Evolutionary conservation across 2,888 invertebrate species (phyloP).

Genomic region (Nymphalis c-album): DNA sequence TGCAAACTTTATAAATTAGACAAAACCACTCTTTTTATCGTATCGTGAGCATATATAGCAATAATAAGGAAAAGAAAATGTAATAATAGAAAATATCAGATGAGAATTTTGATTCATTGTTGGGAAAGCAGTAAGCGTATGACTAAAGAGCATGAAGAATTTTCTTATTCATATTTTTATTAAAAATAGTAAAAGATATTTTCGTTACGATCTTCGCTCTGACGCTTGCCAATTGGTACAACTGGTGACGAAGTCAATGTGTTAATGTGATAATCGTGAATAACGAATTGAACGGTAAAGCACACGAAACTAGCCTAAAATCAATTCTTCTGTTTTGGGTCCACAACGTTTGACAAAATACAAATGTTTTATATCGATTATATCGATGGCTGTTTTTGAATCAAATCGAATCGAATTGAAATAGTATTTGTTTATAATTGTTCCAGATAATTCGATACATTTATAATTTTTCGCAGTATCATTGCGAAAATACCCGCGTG

Average conservation of each 20-base stretch:
- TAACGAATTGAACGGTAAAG: slow-evolving; percentile 23
- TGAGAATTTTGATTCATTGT: neutral
- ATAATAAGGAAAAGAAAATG: too few species aligned
- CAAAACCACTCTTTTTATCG: too few species aligned
- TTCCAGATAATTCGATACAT: neutral
- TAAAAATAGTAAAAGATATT: slow-evolving; percentile 32
- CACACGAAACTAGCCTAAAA: neutral
- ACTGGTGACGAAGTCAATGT: slow-evolving; percentile 29
- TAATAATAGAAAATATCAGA: neutral
- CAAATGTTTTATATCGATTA: too few species aligned
- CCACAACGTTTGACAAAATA: neutral
- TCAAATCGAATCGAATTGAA: too few species aligned
- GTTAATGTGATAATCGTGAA: slow-evolving; percentile 10
- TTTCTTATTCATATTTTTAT: slow-evolving; percentile 15
- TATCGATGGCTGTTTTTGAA: neutral
- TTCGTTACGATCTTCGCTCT: slow-evolving; percentile 53
- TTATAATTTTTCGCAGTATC: neutral
- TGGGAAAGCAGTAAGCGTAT: neutral
- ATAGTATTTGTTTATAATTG: slow-evolving; percentile 11
- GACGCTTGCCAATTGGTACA: slow-evolving; percentile 67
- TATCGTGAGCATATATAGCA: too few species aligned
- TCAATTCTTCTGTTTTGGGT: too few species aligned
- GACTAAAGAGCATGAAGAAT: neutral
- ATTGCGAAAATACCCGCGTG: neutral
- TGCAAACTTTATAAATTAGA: too few species aligned